A percentile compares a stretch with the other conserved stretches of the same genome.
These are phyloP conservation scores for Aramus guarauna DNA, from an alignment of 2,113 vertebrate species.

Conservation along the genomic window DNA sequence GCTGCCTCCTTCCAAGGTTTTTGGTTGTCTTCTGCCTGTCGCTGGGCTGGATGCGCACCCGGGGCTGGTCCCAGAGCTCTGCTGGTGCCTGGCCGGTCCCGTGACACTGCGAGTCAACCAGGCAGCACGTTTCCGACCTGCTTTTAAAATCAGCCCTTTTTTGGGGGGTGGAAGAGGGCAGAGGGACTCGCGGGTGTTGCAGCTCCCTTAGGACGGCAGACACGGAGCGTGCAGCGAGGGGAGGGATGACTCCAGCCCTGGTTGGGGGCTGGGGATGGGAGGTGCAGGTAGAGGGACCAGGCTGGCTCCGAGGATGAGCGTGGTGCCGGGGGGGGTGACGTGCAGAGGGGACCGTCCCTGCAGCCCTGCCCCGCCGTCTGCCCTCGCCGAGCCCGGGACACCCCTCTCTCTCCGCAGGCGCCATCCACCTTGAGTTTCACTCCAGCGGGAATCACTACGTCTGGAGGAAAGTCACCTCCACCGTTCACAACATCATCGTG, in stretches of 20 bases:
- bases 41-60: neutral
- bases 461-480: constrained; percentile 98
- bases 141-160: neutral
- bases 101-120: neutral
- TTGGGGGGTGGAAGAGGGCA: neutral
- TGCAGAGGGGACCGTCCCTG: neutral
- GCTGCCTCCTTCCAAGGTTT: neutral
- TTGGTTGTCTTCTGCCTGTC: neutral
- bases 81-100: neutral
- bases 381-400: neutral
- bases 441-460: constrained; percentile 93
- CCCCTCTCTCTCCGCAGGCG: constrained; percentile 72
- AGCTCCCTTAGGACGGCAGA: neutral
- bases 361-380: fast-evolving
- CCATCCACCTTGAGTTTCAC: constrained; percentile 94
- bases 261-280: fast-evolving
- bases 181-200: neutral
- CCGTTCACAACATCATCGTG: constrained; percentile 98
- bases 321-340: neutral
- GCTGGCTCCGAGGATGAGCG: neutral
- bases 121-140: neutral
- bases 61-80: neutral
- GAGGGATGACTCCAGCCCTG: neutral
- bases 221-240: fast-evolving
- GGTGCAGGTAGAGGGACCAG: neutral